Evolutionary conservation across 2,113 vertebrate genomes (phyloP).

Genomic region (Colossoma macropomum): DNA sequence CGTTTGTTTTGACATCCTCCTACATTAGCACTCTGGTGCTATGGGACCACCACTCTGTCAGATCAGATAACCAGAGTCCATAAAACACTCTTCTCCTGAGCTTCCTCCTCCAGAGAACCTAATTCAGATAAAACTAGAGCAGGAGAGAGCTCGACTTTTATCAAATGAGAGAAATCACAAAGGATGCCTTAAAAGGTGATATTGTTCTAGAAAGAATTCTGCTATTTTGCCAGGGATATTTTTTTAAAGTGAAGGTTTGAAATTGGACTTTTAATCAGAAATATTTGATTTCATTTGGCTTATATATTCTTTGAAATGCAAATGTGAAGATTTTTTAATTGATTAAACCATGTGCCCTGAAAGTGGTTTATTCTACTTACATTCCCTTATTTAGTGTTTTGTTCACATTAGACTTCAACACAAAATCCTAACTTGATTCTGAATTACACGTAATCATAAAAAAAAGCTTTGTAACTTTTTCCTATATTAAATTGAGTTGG

Average conservation of each 20-base stretch:
- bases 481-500: too few relatives aligned
- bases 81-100: slow-evolving; percentile 64
- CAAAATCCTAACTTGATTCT: too few relatives aligned
- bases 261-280: too few relatives aligned
- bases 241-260: too few relatives aligned
- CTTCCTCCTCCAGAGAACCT: slow-evolving; percentile 56
- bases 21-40: slow-evolving; percentile 77
- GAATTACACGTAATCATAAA: too few relatives aligned
- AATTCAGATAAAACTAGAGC: slow-evolving; percentile 59
- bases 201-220: not conserved
- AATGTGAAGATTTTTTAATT: not conserved
- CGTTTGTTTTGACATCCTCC: slow-evolving; percentile 72
- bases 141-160: slow-evolving; percentile 47
- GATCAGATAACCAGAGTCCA: slow-evolving; percentile 73
- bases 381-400: too few relatives aligned
- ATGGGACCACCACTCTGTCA: slow-evolving; percentile 67
- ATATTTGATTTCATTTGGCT: too few relatives aligned
- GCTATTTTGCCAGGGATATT: too few relatives aligned
- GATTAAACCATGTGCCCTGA: not conserved
- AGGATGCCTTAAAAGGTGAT: not conserved
- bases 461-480: too few relatives aligned
- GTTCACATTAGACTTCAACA: too few relatives aligned
- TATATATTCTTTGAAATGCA: too few relatives aligned
- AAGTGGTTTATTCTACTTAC: too few relatives aligned
- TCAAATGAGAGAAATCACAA: not conserved